A percentile compares a stretch with the other conserved stretches of the same genome.
Evolutionary conservation across 2,888 invertebrate genomes (phyloP).

Genomic region (Perizoma affinitatum): DNA sequence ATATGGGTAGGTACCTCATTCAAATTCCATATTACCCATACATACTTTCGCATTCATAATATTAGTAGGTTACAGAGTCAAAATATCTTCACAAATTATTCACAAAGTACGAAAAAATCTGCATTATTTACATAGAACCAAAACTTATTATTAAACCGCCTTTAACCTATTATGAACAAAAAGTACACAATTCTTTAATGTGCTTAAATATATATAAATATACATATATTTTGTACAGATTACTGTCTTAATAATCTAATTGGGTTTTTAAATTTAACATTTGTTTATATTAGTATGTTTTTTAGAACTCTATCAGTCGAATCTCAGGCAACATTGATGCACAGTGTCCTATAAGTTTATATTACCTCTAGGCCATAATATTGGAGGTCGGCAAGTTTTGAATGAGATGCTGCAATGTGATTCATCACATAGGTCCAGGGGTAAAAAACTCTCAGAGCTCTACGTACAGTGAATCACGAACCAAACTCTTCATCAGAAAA

Average conservation of each 20-base stretch:
- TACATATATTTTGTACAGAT: constrained; percentile 15
- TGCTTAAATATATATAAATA: constrained; percentile 1
- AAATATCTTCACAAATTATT: neutral
- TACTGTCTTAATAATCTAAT: constrained; percentile 7
- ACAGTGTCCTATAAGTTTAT: too few relatives aligned
- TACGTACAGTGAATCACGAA: constrained; percentile 29
- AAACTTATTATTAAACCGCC: neutral
- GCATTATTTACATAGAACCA: constrained; percentile 1
- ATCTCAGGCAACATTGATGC: neutral
- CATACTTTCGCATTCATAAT: too few relatives aligned
- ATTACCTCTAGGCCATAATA: too few relatives aligned
- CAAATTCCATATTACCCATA: too few relatives aligned
- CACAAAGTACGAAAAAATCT: constrained; percentile 1
- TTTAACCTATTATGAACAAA: neutral
- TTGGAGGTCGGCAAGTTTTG: too few relatives aligned
- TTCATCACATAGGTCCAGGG: too few relatives aligned
- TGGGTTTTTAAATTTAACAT: neutral
- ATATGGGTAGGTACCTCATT: too few relatives aligned
- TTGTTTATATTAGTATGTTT: constrained; percentile 9
- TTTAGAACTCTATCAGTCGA: constrained; percentile 22
- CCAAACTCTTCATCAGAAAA: constrained; percentile 48
- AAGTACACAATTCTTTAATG: neutral
- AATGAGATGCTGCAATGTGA: too few relatives aligned
- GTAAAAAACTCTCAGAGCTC: too few relatives aligned
- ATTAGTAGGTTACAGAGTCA: too few relatives aligned